Percentiles rank a stretch among this genome's conserved stretches.
phyloP scores from a whole-genome alignment of 2,888 invertebrate genomes.

The Leptopilina drosophilae region DNA sequence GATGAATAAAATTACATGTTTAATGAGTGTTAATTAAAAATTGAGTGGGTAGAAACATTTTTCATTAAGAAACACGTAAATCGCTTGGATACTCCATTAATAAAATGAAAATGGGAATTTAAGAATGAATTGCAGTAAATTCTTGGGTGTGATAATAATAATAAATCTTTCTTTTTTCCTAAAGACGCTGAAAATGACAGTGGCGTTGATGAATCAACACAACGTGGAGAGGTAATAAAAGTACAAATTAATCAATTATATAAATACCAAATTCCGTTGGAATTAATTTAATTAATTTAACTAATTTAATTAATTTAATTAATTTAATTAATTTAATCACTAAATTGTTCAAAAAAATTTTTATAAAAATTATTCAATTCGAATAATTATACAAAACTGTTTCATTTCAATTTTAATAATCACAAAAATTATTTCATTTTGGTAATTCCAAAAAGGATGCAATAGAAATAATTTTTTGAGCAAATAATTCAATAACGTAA shows the following conservation, averaged over 20 bases:
- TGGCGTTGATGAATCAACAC: slow-evolving; percentile 89
- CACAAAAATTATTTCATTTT: too few relatives aligned
- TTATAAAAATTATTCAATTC: too few relatives aligned
- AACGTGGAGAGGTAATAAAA: slow-evolving; percentile 83
- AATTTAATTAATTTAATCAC: too few relatives aligned
- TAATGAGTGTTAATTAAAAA: neutral
- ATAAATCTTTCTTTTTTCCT: slow-evolving; percentile 68
- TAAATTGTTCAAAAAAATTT: neutral
- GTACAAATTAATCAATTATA: neutral
- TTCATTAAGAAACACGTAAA: neutral
- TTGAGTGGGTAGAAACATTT: neutral
- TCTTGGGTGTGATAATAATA: neutral
- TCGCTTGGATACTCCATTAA: slow-evolving; percentile 27
- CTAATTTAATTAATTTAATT: too few relatives aligned
- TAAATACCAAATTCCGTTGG: too few relatives aligned
- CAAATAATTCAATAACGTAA: too few relatives aligned
- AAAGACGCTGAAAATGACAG: slow-evolving; percentile 91
- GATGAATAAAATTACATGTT: neutral
- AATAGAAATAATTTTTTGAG: too few relatives aligned
- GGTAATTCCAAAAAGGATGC: too few relatives aligned
- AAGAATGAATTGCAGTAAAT: slow-evolving; percentile 11
- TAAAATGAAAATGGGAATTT: slow-evolving; percentile 20
- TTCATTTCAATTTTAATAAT: too few relatives aligned
- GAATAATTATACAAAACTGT: too few relatives aligned
- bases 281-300: too few relatives aligned